A percentile compares a stretch with the other conserved stretches of the same genome.
Evolutionary conservation across 1,140 invertebrate species (phyloP).

Genomic region (Ceratosolen solmsi): DNA sequence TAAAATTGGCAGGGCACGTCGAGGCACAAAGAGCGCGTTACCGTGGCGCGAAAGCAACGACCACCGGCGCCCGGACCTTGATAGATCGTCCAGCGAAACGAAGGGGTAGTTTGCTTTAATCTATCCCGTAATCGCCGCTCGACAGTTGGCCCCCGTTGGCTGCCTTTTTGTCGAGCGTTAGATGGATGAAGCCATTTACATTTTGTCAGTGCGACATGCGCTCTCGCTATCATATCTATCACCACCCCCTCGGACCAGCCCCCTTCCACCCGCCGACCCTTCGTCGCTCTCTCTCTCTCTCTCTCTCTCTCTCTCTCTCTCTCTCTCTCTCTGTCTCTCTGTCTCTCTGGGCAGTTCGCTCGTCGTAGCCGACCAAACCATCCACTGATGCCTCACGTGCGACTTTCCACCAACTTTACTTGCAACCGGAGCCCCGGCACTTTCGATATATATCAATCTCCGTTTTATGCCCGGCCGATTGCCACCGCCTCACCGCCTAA

Average conservation of each 20-base stretch:
- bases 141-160: slow-evolving; percentile 69
- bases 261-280: slow-evolving; percentile 15
- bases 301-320: not conserved
- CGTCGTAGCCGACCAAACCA: too few species aligned
- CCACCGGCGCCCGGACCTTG: slow-evolving; percentile 59
- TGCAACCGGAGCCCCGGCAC: not conserved
- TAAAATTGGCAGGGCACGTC: slow-evolving; percentile 27
- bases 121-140: slow-evolving; percentile 73
- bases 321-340: too few species aligned
- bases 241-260: slow-evolving; percentile 47
- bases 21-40: not conserved
- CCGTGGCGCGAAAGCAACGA: not conserved
- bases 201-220: slow-evolving; percentile 74
- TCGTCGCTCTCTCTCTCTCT: not conserved
- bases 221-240: slow-evolving; percentile 70
- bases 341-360: too few species aligned
- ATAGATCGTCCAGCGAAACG: slow-evolving; percentile 72
- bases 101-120: slow-evolving; percentile 74
- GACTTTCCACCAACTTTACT: too few species aligned
- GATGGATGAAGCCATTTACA: slow-evolving; percentile 75
- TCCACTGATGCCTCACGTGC: too few species aligned
- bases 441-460: not conserved
- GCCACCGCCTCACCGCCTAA: too few species aligned
- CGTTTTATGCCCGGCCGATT: too few species aligned
- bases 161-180: slow-evolving; percentile 71